Evolutionary conservation across 2,113 vertebrate species (phyloP).

Genomic region (Indri indri): DNA sequence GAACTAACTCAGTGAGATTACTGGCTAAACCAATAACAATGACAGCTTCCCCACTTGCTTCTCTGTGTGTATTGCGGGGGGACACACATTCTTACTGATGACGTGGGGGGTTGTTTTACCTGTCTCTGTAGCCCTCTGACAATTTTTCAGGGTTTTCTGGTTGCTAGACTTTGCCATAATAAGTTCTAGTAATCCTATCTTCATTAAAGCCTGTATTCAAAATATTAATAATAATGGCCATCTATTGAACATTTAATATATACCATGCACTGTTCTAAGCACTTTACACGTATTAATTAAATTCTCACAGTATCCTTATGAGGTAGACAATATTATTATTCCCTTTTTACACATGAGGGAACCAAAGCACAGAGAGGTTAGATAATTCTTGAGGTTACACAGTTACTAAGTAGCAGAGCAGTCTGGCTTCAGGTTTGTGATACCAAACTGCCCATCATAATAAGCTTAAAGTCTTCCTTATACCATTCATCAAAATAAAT

Average conservation of each 20-base stretch:
- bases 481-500: not conserved
- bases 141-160: not conserved
- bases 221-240: not conserved
- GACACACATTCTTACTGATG: not conserved
- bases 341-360: not conserved
- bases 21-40: not conserved
- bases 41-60: not conserved
- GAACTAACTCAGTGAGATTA: not conserved
- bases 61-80: not conserved
- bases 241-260: not conserved
- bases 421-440: not conserved
- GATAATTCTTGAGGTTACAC: not conserved
- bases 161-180: not conserved
- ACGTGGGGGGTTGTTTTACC: not conserved
- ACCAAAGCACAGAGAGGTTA: not conserved
- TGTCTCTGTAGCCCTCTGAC: not conserved
- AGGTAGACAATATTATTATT: not conserved
- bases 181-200: not conserved
- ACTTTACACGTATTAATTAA: not conserved
- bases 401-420: not conserved
- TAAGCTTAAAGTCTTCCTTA: not conserved
- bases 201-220: not conserved
- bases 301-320: not conserved
- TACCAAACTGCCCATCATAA: not conserved
- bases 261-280: not conserved